Percentiles rank a stretch among this genome's conserved stretches.
These are phyloP conservation scores for Nycticryphes semicollaris DNA, from an alignment of 2,113 vertebrate species.

Conservation along the genomic window DNA sequence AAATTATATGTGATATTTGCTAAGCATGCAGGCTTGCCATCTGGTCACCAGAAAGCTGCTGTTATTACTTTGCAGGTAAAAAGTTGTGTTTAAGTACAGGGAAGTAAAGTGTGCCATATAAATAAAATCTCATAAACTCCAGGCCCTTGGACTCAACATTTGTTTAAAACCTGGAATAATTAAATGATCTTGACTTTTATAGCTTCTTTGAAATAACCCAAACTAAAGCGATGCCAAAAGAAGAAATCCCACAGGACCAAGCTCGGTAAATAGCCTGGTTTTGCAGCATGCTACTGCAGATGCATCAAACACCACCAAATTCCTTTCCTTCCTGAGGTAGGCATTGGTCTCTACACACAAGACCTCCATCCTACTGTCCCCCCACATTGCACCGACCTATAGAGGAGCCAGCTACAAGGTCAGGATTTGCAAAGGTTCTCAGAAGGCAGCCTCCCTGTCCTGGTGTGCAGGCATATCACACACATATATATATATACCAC, in stretches of 20 bases:
- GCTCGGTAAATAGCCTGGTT: background rate
- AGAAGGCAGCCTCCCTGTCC: background rate
- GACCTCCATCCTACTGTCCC: background rate
- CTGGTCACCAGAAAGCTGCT: slow-evolving; percentile 50
- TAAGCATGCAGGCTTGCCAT: slow-evolving; percentile 52
- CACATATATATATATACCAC: background rate
- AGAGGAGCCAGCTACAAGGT: fast-evolving
- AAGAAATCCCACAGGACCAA: background rate
- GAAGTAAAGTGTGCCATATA: background rate
- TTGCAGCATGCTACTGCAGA: background rate
- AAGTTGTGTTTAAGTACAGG: slow-evolving; percentile 7
- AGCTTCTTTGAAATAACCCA: background rate
- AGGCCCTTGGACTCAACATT: slow-evolving; percentile 20
- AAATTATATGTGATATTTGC: slow-evolving; percentile 56
- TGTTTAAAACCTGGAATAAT: slow-evolving; percentile 15
- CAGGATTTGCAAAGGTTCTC: fast-evolving
- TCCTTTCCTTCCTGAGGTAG: background rate
- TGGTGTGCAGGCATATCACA: background rate
- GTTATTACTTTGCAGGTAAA: slow-evolving; percentile 43
- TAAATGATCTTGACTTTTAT: slow-evolving; percentile 2
- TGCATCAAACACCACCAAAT: background rate
- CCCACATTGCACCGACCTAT: background rate
- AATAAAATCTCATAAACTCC: background rate
- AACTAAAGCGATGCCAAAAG: background rate
- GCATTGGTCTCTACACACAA: background rate